A percentile compares a stretch with the other conserved stretches of the same genome.
These are phyloP conservation scores for Paedocypris micromegethes DNA, from an alignment of 2,797 vertebrate genomes.

Conservation along the genomic window DNA sequence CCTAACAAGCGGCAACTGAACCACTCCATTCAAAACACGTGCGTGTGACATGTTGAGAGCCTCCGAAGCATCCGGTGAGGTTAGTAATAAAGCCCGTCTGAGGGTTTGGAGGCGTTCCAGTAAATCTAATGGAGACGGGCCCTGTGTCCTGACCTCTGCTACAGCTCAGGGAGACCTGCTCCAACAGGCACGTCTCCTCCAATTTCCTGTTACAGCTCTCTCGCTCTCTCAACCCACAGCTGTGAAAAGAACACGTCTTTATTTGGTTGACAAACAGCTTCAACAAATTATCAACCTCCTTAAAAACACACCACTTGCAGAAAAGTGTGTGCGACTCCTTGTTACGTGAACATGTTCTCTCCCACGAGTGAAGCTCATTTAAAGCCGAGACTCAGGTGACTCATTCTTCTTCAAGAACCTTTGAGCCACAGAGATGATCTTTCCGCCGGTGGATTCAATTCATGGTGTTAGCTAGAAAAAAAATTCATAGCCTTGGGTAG, in stretches of 20 bases:
- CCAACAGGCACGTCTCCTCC: constrained; percentile 49
- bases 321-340: constrained; percentile 35
- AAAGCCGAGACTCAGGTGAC: constrained; percentile 68
- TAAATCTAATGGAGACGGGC: constrained; percentile 66
- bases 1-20: too few species aligned
- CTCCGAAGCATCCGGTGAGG: constrained; percentile 8
- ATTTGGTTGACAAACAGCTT: not conserved
- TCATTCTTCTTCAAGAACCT: constrained; percentile 63
- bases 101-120: constrained; percentile 56
- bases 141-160: constrained; percentile 55
- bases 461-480: constrained; percentile 13
- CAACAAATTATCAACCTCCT: too few species aligned
- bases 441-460: constrained; percentile 24
- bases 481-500: constrained; percentile 30
- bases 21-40: too few species aligned
- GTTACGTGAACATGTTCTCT: not conserved
- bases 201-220: constrained; percentile 44
- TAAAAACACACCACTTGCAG: too few species aligned
- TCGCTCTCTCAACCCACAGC: constrained; percentile 29
- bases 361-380: constrained; percentile 29
- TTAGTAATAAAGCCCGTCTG: constrained; percentile 33
- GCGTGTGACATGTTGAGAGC: not conserved
- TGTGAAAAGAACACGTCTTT: not conserved
- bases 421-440: constrained; percentile 47
- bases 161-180: constrained; percentile 48